These are phyloP conservation scores for Drosophila siamana DNA, from an alignment of 2,888 invertebrate genomes.

Conservation along the genomic window DNA sequence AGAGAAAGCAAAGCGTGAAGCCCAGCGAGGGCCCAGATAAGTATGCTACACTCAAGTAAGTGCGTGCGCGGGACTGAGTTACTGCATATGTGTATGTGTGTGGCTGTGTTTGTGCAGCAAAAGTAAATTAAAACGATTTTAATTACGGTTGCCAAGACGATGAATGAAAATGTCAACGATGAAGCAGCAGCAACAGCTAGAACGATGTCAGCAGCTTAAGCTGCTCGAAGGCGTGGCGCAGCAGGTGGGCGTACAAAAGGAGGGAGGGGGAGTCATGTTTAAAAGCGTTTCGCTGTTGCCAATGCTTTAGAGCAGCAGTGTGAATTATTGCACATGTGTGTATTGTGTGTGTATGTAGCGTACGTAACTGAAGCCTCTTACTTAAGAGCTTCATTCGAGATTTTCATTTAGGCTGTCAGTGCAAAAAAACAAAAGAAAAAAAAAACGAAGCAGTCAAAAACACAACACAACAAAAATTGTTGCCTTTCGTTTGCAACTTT, in stretches of 20 bases:
- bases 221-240: constrained; percentile 36
- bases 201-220: constrained; percentile 33
- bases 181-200: constrained; percentile 37
- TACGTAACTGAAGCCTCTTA: constrained; percentile 50
- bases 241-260: constrained; percentile 49
- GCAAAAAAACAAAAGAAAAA: constrained; percentile 14
- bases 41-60: constrained; percentile 71
- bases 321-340: constrained; percentile 72
- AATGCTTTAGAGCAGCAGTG: constrained; percentile 46
- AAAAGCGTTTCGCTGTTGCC: constrained; percentile 74
- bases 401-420: constrained; percentile 59
- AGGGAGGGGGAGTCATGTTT: constrained; percentile 43
- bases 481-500: constrained; percentile 16
- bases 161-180: constrained; percentile 82
- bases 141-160: constrained; percentile 83
- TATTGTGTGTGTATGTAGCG: constrained; percentile 19
- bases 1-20: constrained; percentile 9
- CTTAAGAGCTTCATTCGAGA: constrained; percentile 55
- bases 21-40: constrained; percentile 61
- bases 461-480: constrained; percentile 28
- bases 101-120: constrained; percentile 60
- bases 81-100: constrained; percentile 9
- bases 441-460: constrained; percentile 37
- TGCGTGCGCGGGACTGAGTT: constrained; percentile 8
- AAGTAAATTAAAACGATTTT: constrained; percentile 83